Base-by-base conservation (phyloP, 1,140 invertebrate genomes). In the Marisa cornuarietis region DNA sequence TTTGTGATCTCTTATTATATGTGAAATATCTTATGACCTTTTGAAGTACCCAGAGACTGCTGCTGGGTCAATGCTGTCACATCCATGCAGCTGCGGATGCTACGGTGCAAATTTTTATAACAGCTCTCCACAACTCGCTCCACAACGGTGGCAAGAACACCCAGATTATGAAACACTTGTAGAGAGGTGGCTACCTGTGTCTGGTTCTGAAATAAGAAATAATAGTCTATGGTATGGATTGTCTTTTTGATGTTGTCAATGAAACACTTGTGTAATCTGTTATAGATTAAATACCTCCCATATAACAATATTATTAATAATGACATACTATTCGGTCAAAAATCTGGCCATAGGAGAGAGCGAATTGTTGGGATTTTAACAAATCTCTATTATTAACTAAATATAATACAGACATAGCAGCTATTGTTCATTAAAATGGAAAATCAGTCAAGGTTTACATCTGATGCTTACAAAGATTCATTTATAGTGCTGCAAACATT, bases 141-240 rank as follows among this genome's bases (percentile, higher is more conserved):
- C 51, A 95, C 89, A 51, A 93, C 93, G 79, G 88, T 84, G 58
- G 92, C 90, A 80, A 95, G 90, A 79, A 92, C 93, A 49, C 93
- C 93, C 49, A 96, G 87, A 91, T 95, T 95, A 84, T 94, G 92
- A 88, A 95, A 95, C 49, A 96, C 95, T 91, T 95, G 93, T 16
- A 95, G 90, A 20, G 94, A 93, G 42, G 92, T 93, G 31, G 92
- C 92, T 42, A 95, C 94, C 78, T 95, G 94, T 49, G 92, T 91
- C 81, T 93, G 92, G 88, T 95, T 95, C 93, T 94, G 92, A 49
- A 85, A 87, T 61, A 31, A 8, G 72, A 54, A 69, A 71, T 18
- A 80, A 61, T 18, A 10, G 26, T 62, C 13, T 24, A 68, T 22
- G 22, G 2, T n/a, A 68, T n/a, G 11, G 22, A 68, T 4, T 63